These are phyloP conservation scores for Bombus haemorrhoidalis DNA, from an alignment of 1,140 invertebrate genomes.

Conservation along the genomic window DNA sequence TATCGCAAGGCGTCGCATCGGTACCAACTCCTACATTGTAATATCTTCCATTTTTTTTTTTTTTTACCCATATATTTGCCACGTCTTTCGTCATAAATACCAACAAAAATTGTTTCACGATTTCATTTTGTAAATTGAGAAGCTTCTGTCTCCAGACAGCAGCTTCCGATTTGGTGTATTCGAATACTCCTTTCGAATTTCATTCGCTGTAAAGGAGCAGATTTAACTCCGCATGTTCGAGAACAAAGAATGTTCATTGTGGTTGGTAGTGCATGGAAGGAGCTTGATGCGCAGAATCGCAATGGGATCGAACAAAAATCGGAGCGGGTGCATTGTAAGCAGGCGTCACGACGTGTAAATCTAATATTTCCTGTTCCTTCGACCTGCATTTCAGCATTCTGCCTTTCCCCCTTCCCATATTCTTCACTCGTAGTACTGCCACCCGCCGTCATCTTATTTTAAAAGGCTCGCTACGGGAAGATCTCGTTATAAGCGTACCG, in stretches of 20 bases:
- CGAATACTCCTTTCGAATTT: neutral
- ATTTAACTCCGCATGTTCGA: neutral
- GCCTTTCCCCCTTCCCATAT: slow-evolving; percentile 40
- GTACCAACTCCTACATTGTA: too few species aligned
- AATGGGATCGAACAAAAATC: slow-evolving; percentile 47
- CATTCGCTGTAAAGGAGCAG: too few species aligned
- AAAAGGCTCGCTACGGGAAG: slow-evolving; percentile 71
- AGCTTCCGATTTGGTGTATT: neutral
- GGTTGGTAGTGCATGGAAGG: neutral
- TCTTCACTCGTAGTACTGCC: slow-evolving; percentile 14
- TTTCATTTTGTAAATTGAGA: neutral
- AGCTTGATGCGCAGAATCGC: neutral
- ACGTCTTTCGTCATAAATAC: too few species aligned
- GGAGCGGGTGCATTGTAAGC: slow-evolving; percentile 69
- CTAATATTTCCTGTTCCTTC: slow-evolving; percentile 75
- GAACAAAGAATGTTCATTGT: neutral
- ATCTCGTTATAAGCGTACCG: slow-evolving; percentile 75
- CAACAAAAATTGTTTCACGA: neutral
- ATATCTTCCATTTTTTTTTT: neutral
- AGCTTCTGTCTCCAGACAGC: neutral
- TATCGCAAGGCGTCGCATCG: too few species aligned
- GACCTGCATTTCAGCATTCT: slow-evolving; percentile 52
- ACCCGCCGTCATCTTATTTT: slow-evolving; percentile 66
- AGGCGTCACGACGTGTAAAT: slow-evolving; percentile 79
- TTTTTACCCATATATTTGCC: too few species aligned